Evolutionary conservation across 2,113 vertebrate species (phyloP), one percentile per base, ranked within the genome.

Genomic region (Oncorhynchus clarkii): DNA sequence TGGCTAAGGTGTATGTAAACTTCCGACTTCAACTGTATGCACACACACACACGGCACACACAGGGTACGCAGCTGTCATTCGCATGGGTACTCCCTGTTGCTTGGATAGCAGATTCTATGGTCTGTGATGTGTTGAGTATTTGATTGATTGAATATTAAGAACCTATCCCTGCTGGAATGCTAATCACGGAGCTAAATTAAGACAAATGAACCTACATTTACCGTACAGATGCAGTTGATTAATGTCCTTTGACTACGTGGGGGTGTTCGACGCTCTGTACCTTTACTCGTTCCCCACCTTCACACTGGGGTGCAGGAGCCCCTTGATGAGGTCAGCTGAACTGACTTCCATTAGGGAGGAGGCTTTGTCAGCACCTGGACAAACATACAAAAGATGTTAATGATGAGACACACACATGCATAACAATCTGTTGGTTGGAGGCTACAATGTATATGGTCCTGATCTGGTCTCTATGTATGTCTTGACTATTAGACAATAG

Each of bases 211-310:
- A 12, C 3, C 39, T 24, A 39, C 2, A 3, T 27, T n/a, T 14
- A 1, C 65, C 12, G 18, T 66, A 9, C 31, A 34, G 31, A 66
- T 66, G 26, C 71, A 49, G 45, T 54, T 67, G 22, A 67, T 16
- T 60, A 18, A 20, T 67, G 65, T 29, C 27, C 65, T 29, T 3
- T 29, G 24, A 29, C 26, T 26, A 7, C 29, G 65, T 14, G 1
- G 66, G 1, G 16, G 29, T 98, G 97, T 81, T 96, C 96, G 9
- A 99, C 95, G 0, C 94, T 99, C 89, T 98, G 97, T 70, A 96
- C 96, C 90, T 99, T 98, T 91, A 96, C 96, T 99, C 97, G 0
- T 99, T 96, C 72, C 97, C 97, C 75, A 99, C 96, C 82, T 98
- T 97, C 49, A 99, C 97, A 29, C 97, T 92, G n/a, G 97, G 97